Evolutionary conservation across 2,113 vertebrate species (phyloP), one percentile per base, ranked within the genome.

Genomic region (Garra rufa): DNA sequence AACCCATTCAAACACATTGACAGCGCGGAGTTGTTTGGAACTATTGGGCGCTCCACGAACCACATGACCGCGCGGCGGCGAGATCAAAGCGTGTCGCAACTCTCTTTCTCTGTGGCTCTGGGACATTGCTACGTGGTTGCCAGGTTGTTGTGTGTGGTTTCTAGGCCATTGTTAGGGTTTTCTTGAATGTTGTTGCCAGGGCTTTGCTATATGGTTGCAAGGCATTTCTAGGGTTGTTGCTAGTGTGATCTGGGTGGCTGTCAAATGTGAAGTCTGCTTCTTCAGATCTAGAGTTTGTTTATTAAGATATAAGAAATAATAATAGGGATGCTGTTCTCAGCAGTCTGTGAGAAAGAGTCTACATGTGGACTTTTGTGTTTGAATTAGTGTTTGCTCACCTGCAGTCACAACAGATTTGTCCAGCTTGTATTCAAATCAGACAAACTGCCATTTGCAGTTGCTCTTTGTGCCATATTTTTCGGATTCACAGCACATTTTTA

Each of bases 351-450:
- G 21, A 55, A 19, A 57, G 21, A 24, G 21, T 24, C 9, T 57
- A 19, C 48, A 1, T 65, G 0, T 41, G 17, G 9, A n/a, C 4
- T 69, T 69, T 11, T 10, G 34, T 41, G 21, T 70, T 70, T 63
- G 21, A 69, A 30, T 63, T n/a, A 75, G n/a, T 67, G 24, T 70
- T 13, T n/a, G 10, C 26, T 30, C 15, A 55, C 34, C 43, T 82
- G 4, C 17, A 17, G 9, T 61, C 3, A 43, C 3, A 48, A 30
- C 55, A 61, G 55, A 78, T 43, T 78, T n/a, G 4, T 61, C 9
- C 9, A 21, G 59, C 41, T 63, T 44, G 38, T 17, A 63, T 79
- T 44, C 57, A 80, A 80, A 80, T 80, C 41, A 30, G 13, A 28
- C 9, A 46, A 65, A 80, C 59, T 10, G 15, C 41, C 59, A 46